phyloP scores from a whole-genome alignment of 2,797 vertebrate genomes.

The Nannoperca obscura region DNA sequence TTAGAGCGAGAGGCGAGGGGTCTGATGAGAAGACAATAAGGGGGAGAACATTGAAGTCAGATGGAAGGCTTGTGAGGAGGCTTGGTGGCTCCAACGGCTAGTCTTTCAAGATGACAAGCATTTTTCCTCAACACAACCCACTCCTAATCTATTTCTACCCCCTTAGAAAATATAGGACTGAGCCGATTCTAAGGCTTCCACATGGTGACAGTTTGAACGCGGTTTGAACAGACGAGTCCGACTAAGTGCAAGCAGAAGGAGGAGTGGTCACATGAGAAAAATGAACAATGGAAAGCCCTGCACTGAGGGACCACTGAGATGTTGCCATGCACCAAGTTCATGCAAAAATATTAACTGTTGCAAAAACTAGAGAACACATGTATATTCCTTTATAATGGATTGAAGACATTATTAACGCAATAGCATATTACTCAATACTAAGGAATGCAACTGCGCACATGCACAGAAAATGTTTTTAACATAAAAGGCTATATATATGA shows the following conservation, averaged over 20 bases:
- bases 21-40: constrained; percentile 38
- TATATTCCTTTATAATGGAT: constrained; percentile 89
- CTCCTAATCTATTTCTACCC: constrained; percentile 49
- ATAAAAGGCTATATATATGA: constrained; percentile 85
- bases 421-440: constrained; percentile 89
- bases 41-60: constrained; percentile 25
- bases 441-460: constrained; percentile 90
- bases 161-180: constrained; percentile 68
- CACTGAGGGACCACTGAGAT: constrained; percentile 67
- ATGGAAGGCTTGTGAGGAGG: constrained; percentile 28
- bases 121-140: constrained; percentile 77
- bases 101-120: constrained; percentile 75
- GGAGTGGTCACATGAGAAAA: constrained; percentile 40
- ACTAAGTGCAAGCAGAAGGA: constrained; percentile 55
- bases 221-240: constrained; percentile 54
- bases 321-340: constrained; percentile 81
- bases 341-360: constrained; percentile 88
- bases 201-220: constrained; percentile 57
- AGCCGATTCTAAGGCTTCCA: constrained; percentile 71
- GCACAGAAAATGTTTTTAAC: constrained; percentile 90
- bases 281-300: constrained; percentile 54
- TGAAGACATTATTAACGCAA: constrained; percentile 88
- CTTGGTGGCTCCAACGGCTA: constrained; percentile 63
- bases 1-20: constrained; percentile 30
- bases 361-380: constrained; percentile 86